A percentile compares a stretch with the other conserved stretches of the same genome.
phyloP scores from a whole-genome alignment of 2,797 vertebrate genomes.

The Petrocephalus schoutedeni region DNA sequence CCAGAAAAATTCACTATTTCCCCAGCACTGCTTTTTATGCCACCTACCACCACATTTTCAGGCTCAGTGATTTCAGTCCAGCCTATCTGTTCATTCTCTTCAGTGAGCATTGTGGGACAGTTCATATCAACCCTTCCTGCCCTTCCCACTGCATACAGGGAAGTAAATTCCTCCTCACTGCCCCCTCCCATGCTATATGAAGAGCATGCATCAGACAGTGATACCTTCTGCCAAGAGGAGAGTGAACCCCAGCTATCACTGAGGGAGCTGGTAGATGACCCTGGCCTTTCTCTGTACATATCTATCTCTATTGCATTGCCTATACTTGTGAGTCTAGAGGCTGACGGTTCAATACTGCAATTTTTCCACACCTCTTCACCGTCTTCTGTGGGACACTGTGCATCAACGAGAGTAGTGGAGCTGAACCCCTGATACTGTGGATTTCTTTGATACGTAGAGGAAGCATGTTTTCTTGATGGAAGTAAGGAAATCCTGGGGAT shows the following conservation, averaged over 20 bases:
- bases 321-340: background rate
- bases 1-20: background rate
- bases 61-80: background rate
- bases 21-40: background rate
- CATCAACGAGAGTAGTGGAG: background rate
- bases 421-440: background rate
- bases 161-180: conserved; percentile 1
- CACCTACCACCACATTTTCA: background rate
- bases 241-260: conserved; percentile 43
- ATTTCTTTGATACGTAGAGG: background rate
- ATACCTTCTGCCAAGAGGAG: conserved; percentile 68
- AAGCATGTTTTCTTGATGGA: background rate
- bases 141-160: conserved; percentile 22
- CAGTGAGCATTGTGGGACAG: conserved; percentile 35
- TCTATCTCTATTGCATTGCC: background rate
- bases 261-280: conserved; percentile 23
- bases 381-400: conserved; percentile 17
- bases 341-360: background rate
- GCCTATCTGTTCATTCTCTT: conserved; percentile 8
- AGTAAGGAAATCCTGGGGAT: background rate
- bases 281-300: background rate
- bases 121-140: conserved; percentile 29
- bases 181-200: conserved; percentile 47
- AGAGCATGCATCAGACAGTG: conserved; percentile 47
- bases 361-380: conserved; percentile 13